A percentile compares a stretch with the other conserved stretches of the same genome.
Evolutionary conservation across 2,113 vertebrate species (phyloP).

Genomic region (Melanostigma gelatinosum): DNA sequence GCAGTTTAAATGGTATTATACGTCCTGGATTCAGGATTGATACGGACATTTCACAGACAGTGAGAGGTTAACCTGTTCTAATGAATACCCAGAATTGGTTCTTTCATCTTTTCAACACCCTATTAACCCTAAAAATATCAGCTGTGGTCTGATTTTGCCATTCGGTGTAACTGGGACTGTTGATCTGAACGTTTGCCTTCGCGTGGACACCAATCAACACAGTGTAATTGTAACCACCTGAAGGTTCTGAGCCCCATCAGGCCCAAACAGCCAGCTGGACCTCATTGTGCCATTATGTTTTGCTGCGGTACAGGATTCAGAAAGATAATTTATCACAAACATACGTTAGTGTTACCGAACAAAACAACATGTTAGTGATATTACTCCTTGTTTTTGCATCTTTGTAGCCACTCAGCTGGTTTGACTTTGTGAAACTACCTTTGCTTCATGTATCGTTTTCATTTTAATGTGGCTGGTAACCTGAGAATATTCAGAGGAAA

Average conservation of each 20-base stretch:
- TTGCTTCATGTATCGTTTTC: slow-evolving; percentile 3
- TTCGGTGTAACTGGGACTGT: slow-evolving; percentile 12
- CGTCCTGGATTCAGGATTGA: background rate
- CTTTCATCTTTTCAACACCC: background rate
- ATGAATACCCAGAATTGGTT: background rate
- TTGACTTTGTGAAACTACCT: background rate
- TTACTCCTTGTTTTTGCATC: background rate
- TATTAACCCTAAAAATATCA: background rate
- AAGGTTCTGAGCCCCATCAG: background rate
- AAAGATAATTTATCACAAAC: background rate
- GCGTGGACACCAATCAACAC: background rate
- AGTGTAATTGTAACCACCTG: slow-evolving; percentile 41
- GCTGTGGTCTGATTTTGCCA: slow-evolving; percentile 2
- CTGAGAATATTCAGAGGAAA: slow-evolving; percentile 51
- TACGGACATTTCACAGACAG: background rate
- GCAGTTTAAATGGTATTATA: background rate
- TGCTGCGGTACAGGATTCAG: background rate
- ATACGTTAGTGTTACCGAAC: background rate
- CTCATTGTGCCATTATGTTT: background rate
- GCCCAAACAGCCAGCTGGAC: background rate
- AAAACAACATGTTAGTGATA: background rate
- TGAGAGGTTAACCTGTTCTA: background rate
- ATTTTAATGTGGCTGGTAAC: slow-evolving; percentile 9
- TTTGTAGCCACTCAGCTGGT: background rate
- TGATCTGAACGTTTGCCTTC: background rate